A percentile compares a stretch with the other conserved stretches of the same genome.
These are phyloP conservation scores for Rhopalosiphum nymphaeae DNA, from an alignment of 2,888 invertebrate genomes.

Conservation along the genomic window DNA sequence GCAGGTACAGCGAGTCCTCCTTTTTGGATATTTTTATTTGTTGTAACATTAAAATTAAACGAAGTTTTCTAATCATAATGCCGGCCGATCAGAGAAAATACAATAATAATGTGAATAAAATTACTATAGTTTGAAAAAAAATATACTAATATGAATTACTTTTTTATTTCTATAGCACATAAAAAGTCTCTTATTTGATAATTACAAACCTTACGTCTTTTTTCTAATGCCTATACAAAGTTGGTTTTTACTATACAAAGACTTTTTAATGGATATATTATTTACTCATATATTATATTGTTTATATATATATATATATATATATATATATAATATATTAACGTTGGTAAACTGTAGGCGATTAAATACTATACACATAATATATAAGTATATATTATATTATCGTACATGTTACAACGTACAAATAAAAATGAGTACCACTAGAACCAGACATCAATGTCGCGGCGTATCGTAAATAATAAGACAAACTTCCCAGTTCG, in stretches of 20 bases:
- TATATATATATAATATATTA: neutral
- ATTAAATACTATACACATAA: neutral
- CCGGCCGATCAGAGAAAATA: neutral
- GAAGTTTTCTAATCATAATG: neutral
- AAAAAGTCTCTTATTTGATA: neutral
- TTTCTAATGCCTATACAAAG: neutral
- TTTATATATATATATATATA: neutral
- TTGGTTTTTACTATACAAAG: neutral
- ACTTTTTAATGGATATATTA: conserved; percentile 15
- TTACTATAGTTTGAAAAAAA: neutral
- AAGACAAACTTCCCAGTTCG: neutral
- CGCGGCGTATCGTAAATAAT: neutral
- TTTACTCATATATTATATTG: neutral
- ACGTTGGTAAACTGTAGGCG: neutral
- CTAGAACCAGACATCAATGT: neutral
- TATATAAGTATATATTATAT: neutral
- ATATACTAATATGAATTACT: neutral
- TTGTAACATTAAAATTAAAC: neutral
- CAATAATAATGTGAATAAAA: neutral
- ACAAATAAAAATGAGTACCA: conserved; percentile 13
- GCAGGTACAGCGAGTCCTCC: neutral
- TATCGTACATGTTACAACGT: neutral
- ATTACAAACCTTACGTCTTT: neutral
- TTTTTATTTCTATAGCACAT: neutral
- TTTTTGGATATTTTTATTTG: neutral